These are phyloP conservation scores for Stichodactyla mertensii DNA, from an alignment of 64 coral and sea anemone genomes.

Conservation along the genomic window DNA sequence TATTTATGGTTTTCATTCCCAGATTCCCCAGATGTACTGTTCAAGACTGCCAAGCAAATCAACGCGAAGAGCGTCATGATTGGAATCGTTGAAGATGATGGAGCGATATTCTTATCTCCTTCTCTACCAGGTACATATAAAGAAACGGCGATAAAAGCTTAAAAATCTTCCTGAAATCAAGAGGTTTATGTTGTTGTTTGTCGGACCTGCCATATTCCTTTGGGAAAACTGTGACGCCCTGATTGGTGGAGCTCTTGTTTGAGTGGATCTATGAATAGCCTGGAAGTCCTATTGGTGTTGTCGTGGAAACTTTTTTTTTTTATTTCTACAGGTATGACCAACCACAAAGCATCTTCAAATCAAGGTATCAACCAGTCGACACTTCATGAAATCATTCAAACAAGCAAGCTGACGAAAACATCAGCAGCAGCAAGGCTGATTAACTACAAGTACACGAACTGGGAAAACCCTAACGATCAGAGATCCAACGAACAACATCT, in stretches of 20 bases:
- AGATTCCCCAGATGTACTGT: not conserved
- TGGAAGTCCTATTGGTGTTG: too few species aligned
- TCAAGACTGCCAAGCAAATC: not conserved
- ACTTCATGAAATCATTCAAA: not conserved
- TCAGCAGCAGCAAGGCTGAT: not conserved
- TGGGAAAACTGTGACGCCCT: too few species aligned
- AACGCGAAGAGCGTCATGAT: not conserved
- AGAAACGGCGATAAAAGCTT: too few species aligned
- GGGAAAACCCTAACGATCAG: not conserved
- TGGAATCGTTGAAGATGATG: conserved; percentile 14
- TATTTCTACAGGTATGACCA: not conserved
- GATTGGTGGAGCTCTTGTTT: too few species aligned
- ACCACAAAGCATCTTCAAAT: not conserved
- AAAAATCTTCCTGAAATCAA: too few species aligned
- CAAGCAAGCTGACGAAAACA: not conserved
- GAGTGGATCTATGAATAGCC: too few species aligned
- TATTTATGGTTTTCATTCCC: not conserved
- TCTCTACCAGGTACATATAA: conserved; percentile 5
- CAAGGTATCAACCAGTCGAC: not conserved
- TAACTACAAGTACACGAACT: conserved; percentile 8
- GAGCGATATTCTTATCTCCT: not conserved
- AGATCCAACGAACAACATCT: not conserved
- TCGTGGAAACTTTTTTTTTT: not conserved
- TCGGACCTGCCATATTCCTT: too few species aligned
- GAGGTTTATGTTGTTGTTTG: too few species aligned